These are phyloP conservation scores for Volucella inflata DNA, from an alignment of 2,888 invertebrate genomes.

Conservation along the genomic window DNA sequence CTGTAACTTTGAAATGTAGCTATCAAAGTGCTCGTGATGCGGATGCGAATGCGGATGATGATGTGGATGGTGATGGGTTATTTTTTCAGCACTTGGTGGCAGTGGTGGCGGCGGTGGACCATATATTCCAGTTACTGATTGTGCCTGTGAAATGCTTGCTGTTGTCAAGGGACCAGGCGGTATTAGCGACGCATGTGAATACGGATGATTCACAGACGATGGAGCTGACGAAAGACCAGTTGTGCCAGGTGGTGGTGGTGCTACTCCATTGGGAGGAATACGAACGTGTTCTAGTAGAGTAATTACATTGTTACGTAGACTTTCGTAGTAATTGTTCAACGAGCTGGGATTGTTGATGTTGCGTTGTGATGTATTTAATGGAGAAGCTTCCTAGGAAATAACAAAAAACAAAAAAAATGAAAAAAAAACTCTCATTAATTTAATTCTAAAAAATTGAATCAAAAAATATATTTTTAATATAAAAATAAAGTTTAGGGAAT, in stretches of 20 bases:
- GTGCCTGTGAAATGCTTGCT: conserved; percentile 69
- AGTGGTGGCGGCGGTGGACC: conserved; percentile 69
- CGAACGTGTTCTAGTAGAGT: conserved; percentile 95
- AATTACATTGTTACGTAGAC: conserved; percentile 95
- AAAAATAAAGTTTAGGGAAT: too few relatives aligned
- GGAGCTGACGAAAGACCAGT: conserved; percentile 51
- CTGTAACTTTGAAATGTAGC: conserved; percentile 95
- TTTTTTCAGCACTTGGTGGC: conserved; percentile 69
- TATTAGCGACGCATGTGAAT: conserved; percentile 77
- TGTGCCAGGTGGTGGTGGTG: conserved; percentile 55
- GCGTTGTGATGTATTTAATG: conserved; percentile 80
- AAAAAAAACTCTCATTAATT: neutral
- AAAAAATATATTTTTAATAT: neutral
- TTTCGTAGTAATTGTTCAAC: conserved; percentile 96
- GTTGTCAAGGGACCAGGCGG: conserved; percentile 77
- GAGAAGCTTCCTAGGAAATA: conserved; percentile 81
- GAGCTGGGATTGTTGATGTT: conserved; percentile 68
- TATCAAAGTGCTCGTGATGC: conserved; percentile 95
- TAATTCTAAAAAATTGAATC: neutral
- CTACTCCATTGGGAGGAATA: conserved; percentile 88
- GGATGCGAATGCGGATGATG: conserved; percentile 84
- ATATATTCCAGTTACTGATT: conserved; percentile 61
- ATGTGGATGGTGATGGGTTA: conserved; percentile 81
- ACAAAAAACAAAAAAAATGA: neutral
- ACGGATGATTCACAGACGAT: conserved; percentile 62